Conservation (phyloP, 2,888 invertebrate species). For the Amphipoea lucens region DNA sequence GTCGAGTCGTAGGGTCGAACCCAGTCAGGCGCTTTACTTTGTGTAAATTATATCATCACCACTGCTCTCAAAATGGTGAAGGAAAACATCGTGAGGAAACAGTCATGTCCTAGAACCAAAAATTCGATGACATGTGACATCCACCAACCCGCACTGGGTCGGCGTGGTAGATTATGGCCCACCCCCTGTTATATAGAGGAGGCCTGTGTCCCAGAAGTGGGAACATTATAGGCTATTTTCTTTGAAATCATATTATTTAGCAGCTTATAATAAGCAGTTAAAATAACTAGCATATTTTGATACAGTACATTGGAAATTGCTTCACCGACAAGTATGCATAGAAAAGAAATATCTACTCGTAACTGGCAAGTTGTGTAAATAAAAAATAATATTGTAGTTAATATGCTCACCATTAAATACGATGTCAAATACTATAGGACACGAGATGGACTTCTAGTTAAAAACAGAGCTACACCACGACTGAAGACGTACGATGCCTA, state of each 20-base stretch:
- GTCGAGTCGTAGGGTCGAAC: too few relatives aligned
- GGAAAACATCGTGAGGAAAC: too few relatives aligned
- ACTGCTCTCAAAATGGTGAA: too few relatives aligned
- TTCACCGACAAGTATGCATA: background rate
- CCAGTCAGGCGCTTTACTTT: too few relatives aligned
- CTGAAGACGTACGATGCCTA: background rate
- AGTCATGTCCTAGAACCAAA: too few relatives aligned
- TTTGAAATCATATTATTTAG: background rate
- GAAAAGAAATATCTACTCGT: background rate
- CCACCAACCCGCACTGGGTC: too few relatives aligned
- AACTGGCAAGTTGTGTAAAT: background rate
- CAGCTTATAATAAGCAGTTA: background rate
- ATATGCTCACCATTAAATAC: conserved; percentile 33
- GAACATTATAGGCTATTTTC: background rate
- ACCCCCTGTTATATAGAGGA: too few relatives aligned
- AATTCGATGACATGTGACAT: too few relatives aligned
- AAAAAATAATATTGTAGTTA: background rate
- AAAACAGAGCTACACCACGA: background rate
- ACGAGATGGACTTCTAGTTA: background rate
- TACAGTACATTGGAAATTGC: background rate
- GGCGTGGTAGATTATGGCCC: too few relatives aligned
- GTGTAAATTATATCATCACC: too few relatives aligned
- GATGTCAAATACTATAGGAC: background rate
- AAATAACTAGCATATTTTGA: background rate
- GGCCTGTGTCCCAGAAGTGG: too few relatives aligned